Evolutionary conservation across 2,797 vertebrate species (phyloP), one percentile per base, ranked within the genome.

Genomic region (Anniella stebbinsi): DNA sequence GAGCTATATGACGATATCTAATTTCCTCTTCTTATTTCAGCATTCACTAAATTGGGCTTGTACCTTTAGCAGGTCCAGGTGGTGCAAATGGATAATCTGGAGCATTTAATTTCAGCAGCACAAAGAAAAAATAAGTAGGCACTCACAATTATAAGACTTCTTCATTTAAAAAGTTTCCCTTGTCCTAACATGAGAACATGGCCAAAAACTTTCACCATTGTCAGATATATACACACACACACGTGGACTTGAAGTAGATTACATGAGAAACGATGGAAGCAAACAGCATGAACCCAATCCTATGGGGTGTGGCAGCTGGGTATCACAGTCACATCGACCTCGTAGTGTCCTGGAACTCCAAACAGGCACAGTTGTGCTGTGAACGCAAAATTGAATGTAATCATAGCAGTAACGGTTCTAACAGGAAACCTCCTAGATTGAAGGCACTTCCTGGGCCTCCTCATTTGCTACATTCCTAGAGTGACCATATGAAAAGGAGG

Each of bases 1-100:
- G 94, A 93, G 72, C 88, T 69, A 89, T 91, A 94, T 87, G 90
- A 87, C 67, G 91, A 36, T 87, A 73, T 54, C 80, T 93, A 84
- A 84, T 67, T 51, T 36, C 84, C 41, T 85, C 60, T 87, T 45
- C 36, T 76, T n/a, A 82, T 33, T 1, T 41, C 54, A 76, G 51
- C 51, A 80, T 87, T 89, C 33, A 76, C 0, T 0, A 80, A 83
- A 88, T 84, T 9, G 81, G 36, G 88, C 13, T 23, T 80, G 15
- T 38, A n/a, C 2, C 84, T 86, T 60, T 54, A 83, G 67, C 12
- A 57, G 76, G 18, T 82, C 13, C 72, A 30, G 23, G 36, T 89
- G 18, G 11, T 70, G 8, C 70, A 83, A 94, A 85, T 67, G 69
- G 60, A 7, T 33, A 30, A 15, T 9, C 60, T 41, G 73, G 75